Evolutionary conservation across 2,113 vertebrate genomes (phyloP), one percentile per base, ranked within the genome.

Genomic region (Carettochelys insculpta): DNA sequence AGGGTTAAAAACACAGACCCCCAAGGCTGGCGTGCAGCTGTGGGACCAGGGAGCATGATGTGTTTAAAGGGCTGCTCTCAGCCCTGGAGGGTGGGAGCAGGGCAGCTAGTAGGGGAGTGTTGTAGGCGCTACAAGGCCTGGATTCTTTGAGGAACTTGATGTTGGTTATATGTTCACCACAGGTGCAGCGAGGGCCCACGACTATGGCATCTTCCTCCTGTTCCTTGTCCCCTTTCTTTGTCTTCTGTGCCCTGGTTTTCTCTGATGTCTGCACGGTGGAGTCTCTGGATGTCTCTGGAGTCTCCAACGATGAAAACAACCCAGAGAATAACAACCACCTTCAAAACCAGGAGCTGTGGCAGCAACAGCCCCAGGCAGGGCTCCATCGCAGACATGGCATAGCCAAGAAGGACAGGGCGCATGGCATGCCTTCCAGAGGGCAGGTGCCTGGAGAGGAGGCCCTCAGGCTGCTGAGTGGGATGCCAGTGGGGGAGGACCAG

Each of bases 401-500:
- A 79, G 85, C 85, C 89, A 98, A 97, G 75, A 97, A 94, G n/a
- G 95, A 97, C 34, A 96, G 79, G 58, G 92, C 87, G 48, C 95
- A 95, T 5, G 92, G 96, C 29, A 51, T 94, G 96, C 51, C 96
- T 43, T 68, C 96, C 52, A 2, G 97, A 97, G 95, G 53, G 51
- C 88, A 11, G 45, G 88, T 41, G 0, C 27, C 89, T 8, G 78
- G 79, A 38, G 98, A 98, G 45, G 98, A 98, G 20, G 91, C 96
- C 88, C 95, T 96, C 5, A 97, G 97, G 82, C 94, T 94, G 73
- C 98, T 98, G 20, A 97, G 98, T 0, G 87, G 98, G 95, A 97
- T 96, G 58, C 97, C 98, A 1, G 98, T 97, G n/a, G 86, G 95
- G 38, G 96, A 98, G 90, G 98, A 97, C 80, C 94, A 78, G 89